Base-by-base conservation (phyloP, 2,113 vertebrate genomes). In the Xiphophorus maculatus region DNA sequence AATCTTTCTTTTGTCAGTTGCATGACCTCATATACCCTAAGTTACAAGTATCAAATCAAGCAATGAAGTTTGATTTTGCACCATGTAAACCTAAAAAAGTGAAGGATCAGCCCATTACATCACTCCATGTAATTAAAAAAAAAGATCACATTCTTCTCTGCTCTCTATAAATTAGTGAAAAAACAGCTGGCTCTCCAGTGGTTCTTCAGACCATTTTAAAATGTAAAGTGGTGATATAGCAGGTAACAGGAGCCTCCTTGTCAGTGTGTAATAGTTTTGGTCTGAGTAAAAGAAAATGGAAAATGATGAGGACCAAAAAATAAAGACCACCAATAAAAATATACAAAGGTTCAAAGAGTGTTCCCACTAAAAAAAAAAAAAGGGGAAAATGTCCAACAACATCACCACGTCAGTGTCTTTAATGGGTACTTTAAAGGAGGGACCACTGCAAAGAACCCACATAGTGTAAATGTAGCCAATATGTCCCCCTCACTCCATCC, bases 401-500 rank as follows among this genome's bases (percentile, higher is more conserved):
- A 83, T 81, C 48, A 30, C 74, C 68, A 78, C 77, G 84, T 73
- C 62, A 74, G 72, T 71, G 76, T 68, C 64, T 72, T 86, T 83
- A 83, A 84, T 69, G 65, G 83, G 11, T 65, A 86, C 79, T 83
- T 87, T 77, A 87, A 81, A 61, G 22, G 62, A 81, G 74, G 63
- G 35, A 32, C 9, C 12, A 73, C 84, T 83, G 81, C 77, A 66
- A 66, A 85, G 54, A 87, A 68, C 69, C 81, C 85, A 88, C 84
- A 79, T 78, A 84, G 78, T 87, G 71, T 58, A 83, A 69, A 30
- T 5, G 6, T 29, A 25, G 44, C 29, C 77, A 40, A 27, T 11
- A 12, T 1, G 13, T 33, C 51, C 72, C 69, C 71, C 28, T 54
- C 44, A 78, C 66, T 48, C 33, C 70, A 79, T 62, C 74, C 69